Base-by-base conservation (phyloP, 2,888 invertebrate species). In the Himalopsyche tibetana region DNA sequence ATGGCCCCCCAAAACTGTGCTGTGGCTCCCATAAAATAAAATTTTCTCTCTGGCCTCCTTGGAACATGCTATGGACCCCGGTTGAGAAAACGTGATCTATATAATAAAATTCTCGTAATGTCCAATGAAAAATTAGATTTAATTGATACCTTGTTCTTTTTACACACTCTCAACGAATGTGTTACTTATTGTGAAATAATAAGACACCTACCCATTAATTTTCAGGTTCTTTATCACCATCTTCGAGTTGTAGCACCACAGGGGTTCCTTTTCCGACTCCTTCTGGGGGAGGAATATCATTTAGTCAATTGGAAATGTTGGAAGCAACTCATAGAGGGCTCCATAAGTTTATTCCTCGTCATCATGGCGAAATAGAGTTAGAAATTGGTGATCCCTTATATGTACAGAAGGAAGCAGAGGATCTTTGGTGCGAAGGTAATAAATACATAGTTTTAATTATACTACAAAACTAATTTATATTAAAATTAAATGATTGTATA, bases 311-410 rank as follows among this genome's bases (percentile, higher is more conserved):
- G 84, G 97, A 97, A 92, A 95, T 97, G 92, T 93, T 98, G 56
- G 98, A 98, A 92, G 98, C 98, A 4, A 99, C 99, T 40, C 99
- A 99, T 91, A 94, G 99, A 90, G 99, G 98, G 9, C 94, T 99
- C 91, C 98, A 99, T 92, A 98, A 98, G 91, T 99, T 99, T 91
- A 95, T 99, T 90, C 98, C 99, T 0, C 94, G 99, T 87, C 99
- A 99, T 91, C 96, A 96, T 88, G 99, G 99, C 90, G 99, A 99
- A 93, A 96, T 99, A 88, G 97, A 98, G 91, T 95, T 99, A 51
- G 99, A 99, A 93, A 98, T 99, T 86, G 99, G 99, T 0, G 99
- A 99, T 92, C 98, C 99, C 0, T 96, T 99, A 89, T 98, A 99
- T 91, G 98, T 99, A 89, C 97, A 98, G 91, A 98, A 97, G 90